Base-by-base conservation (phyloP, 2,113 vertebrate species). In the Mustela nigripes region DNA sequence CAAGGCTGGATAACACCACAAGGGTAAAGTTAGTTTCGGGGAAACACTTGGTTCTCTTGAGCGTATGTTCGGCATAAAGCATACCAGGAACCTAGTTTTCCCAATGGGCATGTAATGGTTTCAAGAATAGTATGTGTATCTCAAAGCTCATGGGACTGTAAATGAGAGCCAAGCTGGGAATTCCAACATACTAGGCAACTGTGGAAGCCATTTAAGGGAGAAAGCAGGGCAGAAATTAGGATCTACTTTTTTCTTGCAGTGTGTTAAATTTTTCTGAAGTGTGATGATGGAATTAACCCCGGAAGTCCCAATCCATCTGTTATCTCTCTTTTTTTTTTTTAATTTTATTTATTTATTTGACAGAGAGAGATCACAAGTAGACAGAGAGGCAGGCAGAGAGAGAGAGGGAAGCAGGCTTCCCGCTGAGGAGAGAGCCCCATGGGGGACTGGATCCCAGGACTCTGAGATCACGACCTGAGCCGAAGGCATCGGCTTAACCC, bases 21-120 rank as follows among this genome's bases (percentile, higher is more conserved):
- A 11, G 6, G 26, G 31, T 71, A 31, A 65, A 56, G 42, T 67
- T 39, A 58, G 19, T 56, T 79, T 69, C 22, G 31, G 48, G 26
- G 39, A 83, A 78, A 58, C 18, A 69, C 33, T 56, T 60, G 58
- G 36, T 76, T 36, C 58, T 79, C 69, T 78, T 26, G 63, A 84
- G 39, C 11, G 31, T 53, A 39, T n/a, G n/a, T 16, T 65, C 65
- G 86, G 63, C n/a, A 18, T 74, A 48, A 80, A 74, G 31, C n/a
- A 80, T 26, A n/a, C 24, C 50, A 48, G 53, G 48, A 86, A 97
- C 48, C 82, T 42, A 58, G 65, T 53, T 88, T 94, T 94, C 58
- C 16, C 62, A 79, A 83, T 12, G 79, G 78, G n/a, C 42, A 58
- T 50, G 7, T 42, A 76, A 56, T 45, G 21, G 19, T 67, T 95